Evolutionary conservation across 2,888 invertebrate species (phyloP).

Genomic region (Drosophila pegasa): DNA sequence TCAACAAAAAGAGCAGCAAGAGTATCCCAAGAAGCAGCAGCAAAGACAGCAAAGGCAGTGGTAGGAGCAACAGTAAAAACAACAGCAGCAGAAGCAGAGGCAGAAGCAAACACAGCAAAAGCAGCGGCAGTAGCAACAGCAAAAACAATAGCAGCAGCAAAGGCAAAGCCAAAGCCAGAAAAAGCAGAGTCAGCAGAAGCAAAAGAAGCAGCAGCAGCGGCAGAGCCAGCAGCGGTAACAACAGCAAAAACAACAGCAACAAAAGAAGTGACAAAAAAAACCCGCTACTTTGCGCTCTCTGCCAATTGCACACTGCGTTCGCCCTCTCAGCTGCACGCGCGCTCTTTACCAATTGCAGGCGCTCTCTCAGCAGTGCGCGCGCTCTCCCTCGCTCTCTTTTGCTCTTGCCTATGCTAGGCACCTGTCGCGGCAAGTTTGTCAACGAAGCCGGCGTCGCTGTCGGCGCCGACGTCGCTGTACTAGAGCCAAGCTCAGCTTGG

Average conservation of each 20-base stretch:
- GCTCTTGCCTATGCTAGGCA: constrained; percentile 38
- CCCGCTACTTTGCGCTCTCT: constrained; percentile 18
- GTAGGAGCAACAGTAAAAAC: neutral
- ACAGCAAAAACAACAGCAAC: neutral
- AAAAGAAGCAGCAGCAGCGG: neutral
- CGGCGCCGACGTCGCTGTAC: constrained; percentile 17
- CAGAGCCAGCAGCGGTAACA: neutral
- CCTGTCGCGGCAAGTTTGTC: constrained; percentile 60
- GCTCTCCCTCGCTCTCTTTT: constrained; percentile 1
- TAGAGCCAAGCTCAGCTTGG: constrained; percentile 35
- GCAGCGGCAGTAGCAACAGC: too few relatives aligned
- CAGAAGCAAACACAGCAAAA: neutral
- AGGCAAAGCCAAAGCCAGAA: neutral
- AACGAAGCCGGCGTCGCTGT: constrained; percentile 5
- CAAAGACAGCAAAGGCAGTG: neutral
- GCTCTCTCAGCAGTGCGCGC: constrained; percentile 2
- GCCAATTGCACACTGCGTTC: neutral
- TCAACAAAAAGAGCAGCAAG: too few relatives aligned
- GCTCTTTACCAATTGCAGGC: neutral
- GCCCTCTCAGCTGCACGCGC: neutral
- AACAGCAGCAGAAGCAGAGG: neutral
- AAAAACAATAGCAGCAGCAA: too few relatives aligned
- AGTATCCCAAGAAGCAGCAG: neutral
- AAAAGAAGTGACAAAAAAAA: neutral
- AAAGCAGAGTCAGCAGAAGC: neutral